Conservation (phyloP, 2,888 invertebrate genomes). For the Sesia bembeciformis region DNA sequence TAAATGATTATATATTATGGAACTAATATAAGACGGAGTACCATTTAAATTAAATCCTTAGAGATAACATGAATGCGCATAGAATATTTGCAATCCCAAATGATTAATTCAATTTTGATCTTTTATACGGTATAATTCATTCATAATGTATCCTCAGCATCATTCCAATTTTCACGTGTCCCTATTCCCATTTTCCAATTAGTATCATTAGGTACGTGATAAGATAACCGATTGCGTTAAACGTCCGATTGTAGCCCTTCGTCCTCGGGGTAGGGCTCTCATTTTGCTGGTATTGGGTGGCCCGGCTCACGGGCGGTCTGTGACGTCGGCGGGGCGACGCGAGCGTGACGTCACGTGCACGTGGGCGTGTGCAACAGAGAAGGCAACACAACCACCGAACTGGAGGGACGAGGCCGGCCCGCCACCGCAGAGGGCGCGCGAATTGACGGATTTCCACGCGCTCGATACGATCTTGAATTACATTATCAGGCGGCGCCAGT, state of each 20-base stretch:
- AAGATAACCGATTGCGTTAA: too few relatives aligned
- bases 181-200: not conserved
- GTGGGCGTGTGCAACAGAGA: constrained; percentile 56
- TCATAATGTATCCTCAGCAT: too few relatives aligned
- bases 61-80: too few relatives aligned
- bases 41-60: too few relatives aligned
- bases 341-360: constrained; percentile 59
- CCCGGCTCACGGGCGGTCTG: constrained; percentile 27
- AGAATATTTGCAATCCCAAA: too few relatives aligned
- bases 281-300: constrained; percentile 15
- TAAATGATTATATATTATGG: too few relatives aligned
- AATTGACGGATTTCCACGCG: constrained; percentile 61
- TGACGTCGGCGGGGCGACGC: constrained; percentile 50
- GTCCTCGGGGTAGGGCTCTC: constrained; percentile 18
- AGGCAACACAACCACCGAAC: constrained; percentile 18
- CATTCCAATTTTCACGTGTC: too few relatives aligned
- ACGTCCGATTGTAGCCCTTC: too few relatives aligned
- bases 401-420: constrained; percentile 6
- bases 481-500: constrained; percentile 38
- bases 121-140: too few relatives aligned
- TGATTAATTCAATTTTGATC: too few relatives aligned
- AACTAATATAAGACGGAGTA: too few relatives aligned
- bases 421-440: constrained; percentile 43
- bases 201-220: not conserved
- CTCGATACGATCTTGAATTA: constrained; percentile 64